Conservation (phyloP, 2,797 vertebrate species). For the Urosaurus nigricauda region DNA sequence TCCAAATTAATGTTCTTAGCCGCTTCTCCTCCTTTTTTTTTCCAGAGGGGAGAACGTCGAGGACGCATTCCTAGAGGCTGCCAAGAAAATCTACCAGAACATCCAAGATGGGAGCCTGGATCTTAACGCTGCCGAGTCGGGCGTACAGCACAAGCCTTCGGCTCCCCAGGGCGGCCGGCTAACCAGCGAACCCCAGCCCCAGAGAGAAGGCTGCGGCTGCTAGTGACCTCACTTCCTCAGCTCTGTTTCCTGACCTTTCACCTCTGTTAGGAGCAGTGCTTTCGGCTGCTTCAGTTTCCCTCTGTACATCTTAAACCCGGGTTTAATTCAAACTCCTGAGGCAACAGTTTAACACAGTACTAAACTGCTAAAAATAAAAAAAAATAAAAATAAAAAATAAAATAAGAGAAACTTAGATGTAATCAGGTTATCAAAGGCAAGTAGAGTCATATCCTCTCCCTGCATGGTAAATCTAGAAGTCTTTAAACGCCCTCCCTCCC, state of each 20-base stretch:
- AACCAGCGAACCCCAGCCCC: conserved; percentile 98
- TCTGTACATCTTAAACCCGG: conserved; percentile 84
- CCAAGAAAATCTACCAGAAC: conserved; percentile 99
- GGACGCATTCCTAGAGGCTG: conserved; percentile 96
- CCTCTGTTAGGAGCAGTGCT: conserved; percentile 80
- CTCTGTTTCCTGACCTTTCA: conserved; percentile 78
- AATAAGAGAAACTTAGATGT: conserved; percentile 81
- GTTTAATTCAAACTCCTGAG: conserved; percentile 81
- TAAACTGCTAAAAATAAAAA: conserved; percentile 76
- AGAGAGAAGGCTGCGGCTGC: conserved; percentile 98
- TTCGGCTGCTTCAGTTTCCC: conserved; percentile 80
- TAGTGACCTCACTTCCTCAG: conserved; percentile 86
- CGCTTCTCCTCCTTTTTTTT: conserved; percentile 37
- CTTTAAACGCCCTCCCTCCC: conserved; percentile 63
- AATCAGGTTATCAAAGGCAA: conserved; percentile 88
- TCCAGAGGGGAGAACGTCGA: conserved; percentile 95
- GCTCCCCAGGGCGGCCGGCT: conserved; percentile 96
- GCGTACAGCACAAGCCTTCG: conserved; percentile 98
- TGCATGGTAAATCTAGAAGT: conserved; percentile 87
- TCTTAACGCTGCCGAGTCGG: conserved; percentile 95
- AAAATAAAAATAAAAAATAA: too few species aligned
- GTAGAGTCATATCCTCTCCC: conserved; percentile 85
- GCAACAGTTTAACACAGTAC: conserved; percentile 79
- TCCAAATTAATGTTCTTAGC: conserved; percentile 38
- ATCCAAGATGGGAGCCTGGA: conserved; percentile 98